Evolutionary conservation across 2,888 invertebrate species (phyloP), one percentile per base, ranked within the genome.

Genomic region (Odontocerum albicorne): DNA sequence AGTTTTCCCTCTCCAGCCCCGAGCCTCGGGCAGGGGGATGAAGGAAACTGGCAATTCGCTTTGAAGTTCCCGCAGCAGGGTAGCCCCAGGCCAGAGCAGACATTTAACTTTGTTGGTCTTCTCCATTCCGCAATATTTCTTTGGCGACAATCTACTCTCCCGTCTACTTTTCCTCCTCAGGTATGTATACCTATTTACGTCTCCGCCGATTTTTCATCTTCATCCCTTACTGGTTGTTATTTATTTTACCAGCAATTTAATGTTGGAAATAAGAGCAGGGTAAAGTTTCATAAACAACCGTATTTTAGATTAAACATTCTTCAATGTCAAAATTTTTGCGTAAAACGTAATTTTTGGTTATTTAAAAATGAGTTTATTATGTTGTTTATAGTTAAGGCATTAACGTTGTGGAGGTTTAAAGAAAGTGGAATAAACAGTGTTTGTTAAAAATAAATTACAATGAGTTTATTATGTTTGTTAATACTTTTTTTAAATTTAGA

Each of bases 51-150:
- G 35, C 46, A 46, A 35, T 46, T 35, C 46, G 35, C 46, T 46
- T 46, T 46, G 46, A 46, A 35, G 46, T 46, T 19, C 4, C 44
- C 44, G 20, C n/a, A 31, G n/a, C 17, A n/a, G 13, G 42, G 16
- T 15, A n/a, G 46, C 46, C 33, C 15, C 27, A 17, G 44, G 44
- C 44, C 22, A 20, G 12, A 17, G 44, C 17, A 17, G 32, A 22
- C 51, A 35, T 51, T 51, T 51, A 51, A 51, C 51, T 51, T 45
- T 51, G 44, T 51, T 51, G 35, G 51, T 51, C 43, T 50, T 50
- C 51, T 15, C 19, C 43, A 12, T 32, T 22, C 46, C 43, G 51
- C 44, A 51, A 51, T 51, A 51, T 51, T 51, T 44, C 51, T 51
- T 31, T 36, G 36, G 44, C 43, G 44, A 38, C 50, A 50, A 33